Percentiles rank a stretch among this genome's conserved stretches.
These are phyloP conservation scores for Hirtodrosophila duncani DNA, from an alignment of 2,888 invertebrate genomes.

Conservation along the genomic window DNA sequence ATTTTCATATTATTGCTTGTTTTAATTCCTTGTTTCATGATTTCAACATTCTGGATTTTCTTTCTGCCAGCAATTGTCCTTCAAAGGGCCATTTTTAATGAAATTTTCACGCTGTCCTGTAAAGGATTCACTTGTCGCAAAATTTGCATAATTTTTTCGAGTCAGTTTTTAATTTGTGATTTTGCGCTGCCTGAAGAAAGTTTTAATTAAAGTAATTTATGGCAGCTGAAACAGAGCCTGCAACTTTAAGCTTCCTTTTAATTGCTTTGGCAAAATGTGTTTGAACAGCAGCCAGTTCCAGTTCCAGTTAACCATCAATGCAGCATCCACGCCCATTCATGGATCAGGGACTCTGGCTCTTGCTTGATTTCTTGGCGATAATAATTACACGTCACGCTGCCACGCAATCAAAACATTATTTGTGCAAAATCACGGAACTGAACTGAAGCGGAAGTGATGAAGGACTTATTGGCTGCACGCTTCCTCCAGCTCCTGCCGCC, in stretches of 20 bases:
- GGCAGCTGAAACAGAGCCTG: conserved; percentile 16
- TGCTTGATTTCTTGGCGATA: conserved; percentile 46
- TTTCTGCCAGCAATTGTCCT: conserved; percentile 49
- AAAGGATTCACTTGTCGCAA: conserved; percentile 53
- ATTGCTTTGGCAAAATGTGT: conserved; percentile 61
- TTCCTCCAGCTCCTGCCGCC: no score
- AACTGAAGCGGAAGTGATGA: conserved; percentile 77
- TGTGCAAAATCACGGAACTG: conserved; percentile 75
- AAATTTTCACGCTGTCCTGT: conserved; percentile 52
- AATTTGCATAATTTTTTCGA: conserved; percentile 61
- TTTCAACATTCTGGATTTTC: conserved; percentile 37
- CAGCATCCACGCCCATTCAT: no score
- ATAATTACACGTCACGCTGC: conserved; percentile 76
- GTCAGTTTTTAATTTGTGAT: conserved; percentile 61
- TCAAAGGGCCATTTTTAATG: conserved; percentile 56
- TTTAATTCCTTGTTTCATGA: conserved; percentile 66
- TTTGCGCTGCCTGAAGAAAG: conserved; percentile 50
- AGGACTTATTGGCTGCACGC: conserved; percentile 77
- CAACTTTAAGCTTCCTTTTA: conserved; percentile 46
- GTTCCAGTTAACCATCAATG: no score
- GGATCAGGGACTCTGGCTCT: background rate
- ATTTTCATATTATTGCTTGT: conserved; percentile 70
- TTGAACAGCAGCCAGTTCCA: conserved; percentile 41
- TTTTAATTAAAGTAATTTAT: conserved; percentile 52
- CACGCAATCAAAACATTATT: conserved; percentile 76